These are phyloP conservation scores for Acanthosepion esculentum DNA, from an alignment of 2,888 invertebrate species.

Conservation along the genomic window DNA sequence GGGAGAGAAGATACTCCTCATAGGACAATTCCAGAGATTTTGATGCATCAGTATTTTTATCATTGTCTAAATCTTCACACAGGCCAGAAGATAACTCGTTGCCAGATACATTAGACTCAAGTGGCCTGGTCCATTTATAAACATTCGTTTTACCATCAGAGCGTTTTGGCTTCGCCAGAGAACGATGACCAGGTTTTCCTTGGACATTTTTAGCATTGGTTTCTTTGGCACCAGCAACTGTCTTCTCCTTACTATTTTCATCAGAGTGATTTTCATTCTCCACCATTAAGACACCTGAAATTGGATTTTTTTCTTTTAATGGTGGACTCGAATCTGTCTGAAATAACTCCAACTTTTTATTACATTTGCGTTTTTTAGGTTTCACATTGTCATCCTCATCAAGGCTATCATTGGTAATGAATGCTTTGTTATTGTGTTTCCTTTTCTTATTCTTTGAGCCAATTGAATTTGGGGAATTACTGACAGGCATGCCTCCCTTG, in stretches of 20 bases:
- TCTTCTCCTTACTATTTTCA: background rate
- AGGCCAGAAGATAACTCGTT: background rate
- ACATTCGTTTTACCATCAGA: background rate
- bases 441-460: background rate
- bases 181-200: background rate
- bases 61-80: background rate
- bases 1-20: slow-evolving; percentile 24
- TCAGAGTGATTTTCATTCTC: background rate
- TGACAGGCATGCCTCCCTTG: background rate
- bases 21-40: slow-evolving; percentile 39
- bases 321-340: too few species aligned
- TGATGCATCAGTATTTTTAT: background rate
- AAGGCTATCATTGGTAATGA: background rate
- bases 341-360: background rate
- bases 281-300: background rate
- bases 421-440: background rate
- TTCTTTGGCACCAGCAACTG: background rate
- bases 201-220: background rate
- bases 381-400: background rate
- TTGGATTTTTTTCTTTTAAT: background rate
- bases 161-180: background rate
- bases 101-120: background rate
- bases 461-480: background rate
- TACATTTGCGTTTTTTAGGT: background rate
- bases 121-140: background rate